Evolutionary conservation across 2,888 invertebrate genomes (phyloP).

Genomic region (Cosmia pyralina): DNA sequence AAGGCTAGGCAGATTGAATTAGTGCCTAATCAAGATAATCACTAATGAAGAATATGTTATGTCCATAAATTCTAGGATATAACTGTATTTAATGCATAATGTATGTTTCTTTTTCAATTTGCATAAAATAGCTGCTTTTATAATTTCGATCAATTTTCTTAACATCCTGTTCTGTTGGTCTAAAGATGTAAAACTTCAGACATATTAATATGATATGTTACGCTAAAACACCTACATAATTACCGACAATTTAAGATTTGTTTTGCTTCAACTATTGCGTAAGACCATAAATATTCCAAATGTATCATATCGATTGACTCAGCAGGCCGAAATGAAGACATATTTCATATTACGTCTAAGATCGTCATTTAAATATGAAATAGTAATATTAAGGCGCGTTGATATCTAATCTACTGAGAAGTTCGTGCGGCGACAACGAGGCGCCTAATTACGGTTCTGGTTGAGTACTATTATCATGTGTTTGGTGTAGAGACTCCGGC

Average conservation of each 20-base stretch:
- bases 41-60: constrained; percentile 1
- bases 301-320: constrained; percentile 31
- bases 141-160: constrained; percentile 4
- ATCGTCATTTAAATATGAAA: constrained; percentile 42
- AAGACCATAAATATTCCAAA: constrained; percentile 51
- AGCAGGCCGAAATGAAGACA: constrained; percentile 36
- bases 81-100: constrained; percentile 23
- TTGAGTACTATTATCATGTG: constrained; percentile 58
- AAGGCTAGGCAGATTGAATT: too few species aligned
- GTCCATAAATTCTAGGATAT: constrained; percentile 9
- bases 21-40: constrained; percentile 10
- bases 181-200: constrained; percentile 14
- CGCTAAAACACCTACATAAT: constrained; percentile 35
- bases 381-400: constrained; percentile 37
- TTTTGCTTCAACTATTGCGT: constrained; percentile 52
- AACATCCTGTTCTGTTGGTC: constrained; percentile 23
- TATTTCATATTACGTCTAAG: constrained; percentile 35
- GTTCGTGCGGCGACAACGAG: constrained; percentile 59
- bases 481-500: constrained; percentile 56
- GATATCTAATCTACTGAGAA: constrained; percentile 54
- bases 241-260: constrained; percentile 51
- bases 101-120: constrained; percentile 31
- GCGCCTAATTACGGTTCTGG: constrained; percentile 54
- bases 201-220: constrained; percentile 15
- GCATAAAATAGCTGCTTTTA: constrained; percentile 10